Percentiles rank a stretch among this genome's conserved stretches.
These are phyloP conservation scores for Chrosomus eos DNA, from an alignment of 2,797 vertebrate species.

Conservation along the genomic window DNA sequence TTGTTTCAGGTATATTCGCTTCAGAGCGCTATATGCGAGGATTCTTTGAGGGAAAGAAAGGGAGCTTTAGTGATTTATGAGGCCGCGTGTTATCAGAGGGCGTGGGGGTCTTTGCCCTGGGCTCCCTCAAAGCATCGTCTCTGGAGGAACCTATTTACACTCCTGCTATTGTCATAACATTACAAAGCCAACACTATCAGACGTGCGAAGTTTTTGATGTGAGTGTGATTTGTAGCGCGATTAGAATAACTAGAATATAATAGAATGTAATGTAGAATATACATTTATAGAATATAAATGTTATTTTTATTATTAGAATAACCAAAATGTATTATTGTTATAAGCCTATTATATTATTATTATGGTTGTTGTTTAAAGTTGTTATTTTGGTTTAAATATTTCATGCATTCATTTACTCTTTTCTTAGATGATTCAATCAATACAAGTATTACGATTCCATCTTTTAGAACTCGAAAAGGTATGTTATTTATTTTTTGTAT, in stretches of 20 bases:
- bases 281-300: neutral
- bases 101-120: slow-evolving; percentile 49
- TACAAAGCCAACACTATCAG: slow-evolving; percentile 13
- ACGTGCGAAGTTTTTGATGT: slow-evolving; percentile 9
- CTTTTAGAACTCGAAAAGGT: slow-evolving; percentile 97
- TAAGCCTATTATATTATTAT: neutral
- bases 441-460: slow-evolving; percentile 96
- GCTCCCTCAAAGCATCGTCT: slow-evolving; percentile 53
- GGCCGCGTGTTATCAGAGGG: slow-evolving; percentile 53
- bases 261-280: no score
- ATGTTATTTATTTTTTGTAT: slow-evolving; percentile 70
- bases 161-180: slow-evolving; percentile 36
- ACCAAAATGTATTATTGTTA: neutral
- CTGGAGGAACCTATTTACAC: slow-evolving; percentile 37
- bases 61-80: slow-evolving; percentile 44
- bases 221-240: slow-evolving; percentile 3
- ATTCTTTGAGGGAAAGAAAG: slow-evolving; percentile 32
- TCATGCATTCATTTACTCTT: slow-evolving; percentile 39
- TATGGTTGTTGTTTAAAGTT: neutral
- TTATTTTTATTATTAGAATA: neutral
- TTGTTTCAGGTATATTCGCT: slow-evolving; percentile 6
- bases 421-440: slow-evolving; percentile 96
- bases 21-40: neutral
- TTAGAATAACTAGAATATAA: neutral
- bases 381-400: neutral